Evolutionary conservation across 1,140 invertebrate species (phyloP), one percentile per base, ranked within the genome.

Genomic region (Lepidurus couesii): DNA sequence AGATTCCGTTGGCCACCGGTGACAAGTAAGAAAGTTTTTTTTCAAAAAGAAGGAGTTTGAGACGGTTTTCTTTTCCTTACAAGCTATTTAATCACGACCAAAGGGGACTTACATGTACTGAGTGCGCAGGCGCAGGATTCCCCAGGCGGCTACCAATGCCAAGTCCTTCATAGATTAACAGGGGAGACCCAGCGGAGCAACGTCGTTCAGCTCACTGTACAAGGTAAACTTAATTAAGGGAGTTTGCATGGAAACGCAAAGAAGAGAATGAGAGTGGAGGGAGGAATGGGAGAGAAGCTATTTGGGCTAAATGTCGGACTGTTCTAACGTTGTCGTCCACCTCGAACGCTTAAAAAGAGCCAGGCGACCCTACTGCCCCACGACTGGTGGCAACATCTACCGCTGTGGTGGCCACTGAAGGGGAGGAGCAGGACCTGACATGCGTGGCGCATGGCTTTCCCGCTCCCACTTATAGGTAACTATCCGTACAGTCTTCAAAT

Each of bases 361-460:
- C 53, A 65, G 53, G 53, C 16, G 53, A 65, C 21, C 53, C 53
- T 16, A 65, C 53, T 21, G 53, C 53, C 53, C 53, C 53, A 9
- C 53, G 53, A 13, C 21, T 65, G 53, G 53, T 65, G 53, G 53
- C 53, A 1, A 2, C 53, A 21, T 65, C 53, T 9, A 65, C 53
- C 53, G 7, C 53, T 9, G 53, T 65, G 21, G 7, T 65, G 53
- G 53, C 53, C 53, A 65, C 5, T 0, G 53, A 65, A 65, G 53
- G 53, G 21, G 53, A 65, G 21, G 53, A 65, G 21, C 53, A 65
- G 21, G 53, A 65, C 13, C 85, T 96, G 77, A 88, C 93, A 24
- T 96, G 94, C 86, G 92, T 91, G 82, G 92, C 92, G 79, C 92
- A 92, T 86, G 90, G 89, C 81, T 91, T 88, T 85, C 90, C 92